Evolutionary conservation across 37 sponge, comb jelly and placozoan genomes (phyloP), one percentile per base, ranked within the genome.

Genomic region (Ianthella basta): DNA sequence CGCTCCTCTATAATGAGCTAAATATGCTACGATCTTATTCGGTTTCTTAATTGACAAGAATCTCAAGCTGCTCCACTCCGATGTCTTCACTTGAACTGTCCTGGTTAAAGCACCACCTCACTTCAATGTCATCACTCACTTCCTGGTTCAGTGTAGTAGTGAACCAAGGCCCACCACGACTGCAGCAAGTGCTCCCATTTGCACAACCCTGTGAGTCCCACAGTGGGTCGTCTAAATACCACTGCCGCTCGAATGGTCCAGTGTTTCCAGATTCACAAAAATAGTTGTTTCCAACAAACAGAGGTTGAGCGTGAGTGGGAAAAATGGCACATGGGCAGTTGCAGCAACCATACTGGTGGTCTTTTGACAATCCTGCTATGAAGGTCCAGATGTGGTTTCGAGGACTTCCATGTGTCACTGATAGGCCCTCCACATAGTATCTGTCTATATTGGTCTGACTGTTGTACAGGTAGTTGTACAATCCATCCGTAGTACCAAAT

Each of bases 321-420:
- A 6, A 15, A 15, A 29, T 37, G 34, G 30, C 32, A 59, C 80
- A 80, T 15, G 80, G 85, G 44, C 75, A 60, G 60, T 77, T n/a
- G 41, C 29, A 56, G 0, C 5, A 18, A 60, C 23, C 0, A 77
- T 50, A 25, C 15, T 1, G 1, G 12, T 53, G 15, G 16, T 18
- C 56, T 21, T 15, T n/a, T n/a, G n/a, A n/a, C 25, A 29, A 64
- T 21, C 77, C 53, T 13, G 29, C 69, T 66, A 32, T 14, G 27
- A 41, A 83, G 40, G 67, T 70, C 85, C 85, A 60, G 10, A 60
- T 70, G 59, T 85, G 78, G 15, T 30, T 56, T 1, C 80, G 23
- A 25, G 60, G 21, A 29, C 34, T 19, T 33, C 80, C 80, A 44
- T 80, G 80, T 32, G 80, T 80, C 56, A 80, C 5, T 21, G 80